These are phyloP conservation scores for Pseudomugil gertrudae DNA, from an alignment of 2,797 vertebrate species.

Conservation along the genomic window DNA sequence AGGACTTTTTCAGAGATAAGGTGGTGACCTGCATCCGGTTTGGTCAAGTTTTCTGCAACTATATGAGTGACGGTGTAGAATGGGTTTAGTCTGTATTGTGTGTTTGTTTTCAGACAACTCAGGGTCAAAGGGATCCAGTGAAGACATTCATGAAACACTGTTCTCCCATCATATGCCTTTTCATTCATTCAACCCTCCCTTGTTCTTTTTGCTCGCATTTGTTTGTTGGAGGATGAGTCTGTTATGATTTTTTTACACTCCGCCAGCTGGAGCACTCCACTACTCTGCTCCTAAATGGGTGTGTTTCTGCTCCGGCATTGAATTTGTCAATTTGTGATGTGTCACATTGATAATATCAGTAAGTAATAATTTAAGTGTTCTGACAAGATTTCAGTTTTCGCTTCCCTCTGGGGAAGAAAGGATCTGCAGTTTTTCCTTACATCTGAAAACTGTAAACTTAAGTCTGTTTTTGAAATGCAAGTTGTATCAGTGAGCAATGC, in stretches of 20 bases:
- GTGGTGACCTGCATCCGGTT: background rate
- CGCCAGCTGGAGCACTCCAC: slow-evolving; percentile 58
- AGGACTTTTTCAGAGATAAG: too few relatives aligned
- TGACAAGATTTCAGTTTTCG: background rate
- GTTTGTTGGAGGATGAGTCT: slow-evolving; percentile 22
- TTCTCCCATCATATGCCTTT: slow-evolving; percentile 20
- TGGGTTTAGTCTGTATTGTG: slow-evolving; percentile 21
- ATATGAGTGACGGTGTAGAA: too few relatives aligned
- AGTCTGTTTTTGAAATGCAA: slow-evolving; percentile 11
- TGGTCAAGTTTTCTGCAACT: too few relatives aligned
- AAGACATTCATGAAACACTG: slow-evolving; percentile 27
- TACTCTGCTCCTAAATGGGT: slow-evolving; percentile 16
- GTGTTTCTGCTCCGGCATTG: slow-evolving; percentile 9
- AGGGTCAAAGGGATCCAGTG: slow-evolving; percentile 51
- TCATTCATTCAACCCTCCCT: slow-evolving; percentile 1
- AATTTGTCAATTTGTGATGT: slow-evolving; percentile 13
- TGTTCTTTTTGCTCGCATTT: slow-evolving; percentile 10
- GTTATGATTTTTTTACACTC: slow-evolving; percentile 53
- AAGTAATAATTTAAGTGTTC: slow-evolving; percentile 20
- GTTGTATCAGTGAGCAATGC: slow-evolving; percentile 18
- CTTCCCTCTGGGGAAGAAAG: background rate
- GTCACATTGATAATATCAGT: slow-evolving; percentile 10
- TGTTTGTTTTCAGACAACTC: slow-evolving; percentile 56
- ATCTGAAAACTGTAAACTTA: background rate
- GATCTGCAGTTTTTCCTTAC: slow-evolving; percentile 4